phyloP scores from a whole-genome alignment of 2,888 invertebrate genomes.

The Melikaiella ostensackeni region DNA sequence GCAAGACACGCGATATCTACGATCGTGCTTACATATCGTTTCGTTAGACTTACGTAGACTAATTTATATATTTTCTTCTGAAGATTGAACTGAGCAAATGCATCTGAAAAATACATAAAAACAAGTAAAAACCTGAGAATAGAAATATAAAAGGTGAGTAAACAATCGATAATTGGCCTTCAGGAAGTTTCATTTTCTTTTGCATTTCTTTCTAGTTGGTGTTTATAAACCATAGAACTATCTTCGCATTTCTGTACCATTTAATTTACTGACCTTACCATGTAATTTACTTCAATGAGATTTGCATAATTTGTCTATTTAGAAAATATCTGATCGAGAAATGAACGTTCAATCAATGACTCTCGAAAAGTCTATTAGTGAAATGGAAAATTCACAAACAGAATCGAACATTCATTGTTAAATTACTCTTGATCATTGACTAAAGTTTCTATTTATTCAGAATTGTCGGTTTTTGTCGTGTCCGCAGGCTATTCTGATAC shows the following conservation, averaged over 20 bases:
- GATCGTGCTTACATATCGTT: not conserved
- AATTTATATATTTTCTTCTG: not conserved
- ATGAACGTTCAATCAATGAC: not conserved
- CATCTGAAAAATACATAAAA: not conserved
- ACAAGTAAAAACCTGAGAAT: not conserved
- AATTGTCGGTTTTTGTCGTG: not conserved
- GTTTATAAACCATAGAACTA: not conserved
- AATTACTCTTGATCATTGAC: not conserved
- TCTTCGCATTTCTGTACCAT: not conserved
- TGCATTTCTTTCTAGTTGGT: not conserved
- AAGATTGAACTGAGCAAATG: not conserved
- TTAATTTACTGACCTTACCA: not conserved
- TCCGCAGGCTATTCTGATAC: too few relatives aligned
- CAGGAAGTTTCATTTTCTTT: not conserved
- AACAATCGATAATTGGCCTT: not conserved
- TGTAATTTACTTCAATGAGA: not conserved
- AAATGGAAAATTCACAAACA: not conserved
- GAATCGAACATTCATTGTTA: constrained; percentile 13
- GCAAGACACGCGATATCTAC: constrained; percentile 1
- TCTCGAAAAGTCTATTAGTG: not conserved
- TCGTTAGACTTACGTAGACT: too few relatives aligned
- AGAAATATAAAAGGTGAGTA: not conserved
- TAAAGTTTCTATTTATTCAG: constrained; percentile 12
- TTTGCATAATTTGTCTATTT: not conserved
- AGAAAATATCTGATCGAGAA: not conserved